These are phyloP conservation scores for Formica selysi DNA, from an alignment of 1,140 invertebrate species.

Conservation along the genomic window DNA sequence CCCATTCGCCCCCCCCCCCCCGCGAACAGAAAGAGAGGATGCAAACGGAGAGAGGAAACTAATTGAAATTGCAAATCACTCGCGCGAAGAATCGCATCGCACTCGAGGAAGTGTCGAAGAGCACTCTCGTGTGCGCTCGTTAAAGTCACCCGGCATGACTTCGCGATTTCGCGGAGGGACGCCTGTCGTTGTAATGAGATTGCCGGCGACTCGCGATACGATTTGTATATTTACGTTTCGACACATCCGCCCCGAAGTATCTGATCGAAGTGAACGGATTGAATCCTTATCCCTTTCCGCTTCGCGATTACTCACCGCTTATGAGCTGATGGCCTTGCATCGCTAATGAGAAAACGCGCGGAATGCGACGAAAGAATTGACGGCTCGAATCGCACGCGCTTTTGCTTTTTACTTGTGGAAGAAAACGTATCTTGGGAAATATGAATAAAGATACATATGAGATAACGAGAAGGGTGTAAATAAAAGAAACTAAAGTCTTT, in stretches of 20 bases:
- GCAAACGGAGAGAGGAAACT: conserved; percentile 1
- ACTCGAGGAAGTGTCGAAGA: conserved; percentile 11
- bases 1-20: background rate
- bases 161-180: background rate
- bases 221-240: conserved; percentile 12
- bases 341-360: conserved; percentile 30
- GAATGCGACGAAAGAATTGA: conserved; percentile 44
- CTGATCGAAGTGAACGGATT: conserved; percentile 44
- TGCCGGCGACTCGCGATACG: background rate
- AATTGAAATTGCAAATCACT: conserved; percentile 72
- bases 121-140: conserved; percentile 59
- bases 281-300: conserved; percentile 32
- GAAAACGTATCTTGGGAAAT: conserved; percentile 32
- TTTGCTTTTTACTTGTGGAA: conserved; percentile 48
- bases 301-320: background rate
- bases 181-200: background rate
- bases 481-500: background rate
- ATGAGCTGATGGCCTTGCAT: background rate
- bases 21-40: background rate
- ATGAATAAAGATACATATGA: background rate
- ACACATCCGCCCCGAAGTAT: background rate
- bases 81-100: background rate
- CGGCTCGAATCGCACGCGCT: conserved; percentile 18
- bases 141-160: conserved; percentile 64
- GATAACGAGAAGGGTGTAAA: background rate